Percentiles rank a stretch among this genome's conserved stretches.
phyloP scores from a whole-genome alignment of 2,888 invertebrate species.

The Acronicta psi region DNA sequence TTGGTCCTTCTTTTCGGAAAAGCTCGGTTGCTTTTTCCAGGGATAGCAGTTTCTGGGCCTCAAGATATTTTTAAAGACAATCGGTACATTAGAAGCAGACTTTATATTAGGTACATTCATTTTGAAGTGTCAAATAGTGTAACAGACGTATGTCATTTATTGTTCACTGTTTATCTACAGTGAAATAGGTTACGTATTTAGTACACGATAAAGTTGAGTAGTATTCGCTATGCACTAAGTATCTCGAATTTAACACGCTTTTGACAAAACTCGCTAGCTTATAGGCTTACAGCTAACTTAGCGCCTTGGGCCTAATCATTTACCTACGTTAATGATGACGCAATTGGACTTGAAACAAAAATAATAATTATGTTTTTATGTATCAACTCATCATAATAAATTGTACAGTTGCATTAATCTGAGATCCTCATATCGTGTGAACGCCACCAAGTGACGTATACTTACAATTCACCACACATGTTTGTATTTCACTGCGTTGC shows the following conservation, averaged over 20 bases:
- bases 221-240: conserved; percentile 7
- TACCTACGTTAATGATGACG: not conserved
- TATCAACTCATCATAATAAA: conserved; percentile 9
- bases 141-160: conserved; percentile 11
- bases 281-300: no score
- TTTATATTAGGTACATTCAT: no score
- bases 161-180: conserved; percentile 31
- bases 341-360: not conserved
- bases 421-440: conserved; percentile 5
- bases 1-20: no score
- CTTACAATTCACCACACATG: conserved; percentile 27
- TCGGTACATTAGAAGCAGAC: no score
- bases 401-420: not conserved
- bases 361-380: not conserved
- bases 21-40: no score
- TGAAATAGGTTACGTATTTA: conserved; percentile 29
- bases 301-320: no score
- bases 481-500: conserved; percentile 27
- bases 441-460: conserved; percentile 23
- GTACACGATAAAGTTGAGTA: conserved; percentile 22
- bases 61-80: no score
- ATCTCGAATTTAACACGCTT: conserved; percentile 17
- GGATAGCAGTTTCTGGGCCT: no score
- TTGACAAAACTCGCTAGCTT: no score
- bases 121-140: conserved; percentile 20